phyloP scores from a whole-genome alignment of 2,113 vertebrate species.

The Buteo buteo region DNA sequence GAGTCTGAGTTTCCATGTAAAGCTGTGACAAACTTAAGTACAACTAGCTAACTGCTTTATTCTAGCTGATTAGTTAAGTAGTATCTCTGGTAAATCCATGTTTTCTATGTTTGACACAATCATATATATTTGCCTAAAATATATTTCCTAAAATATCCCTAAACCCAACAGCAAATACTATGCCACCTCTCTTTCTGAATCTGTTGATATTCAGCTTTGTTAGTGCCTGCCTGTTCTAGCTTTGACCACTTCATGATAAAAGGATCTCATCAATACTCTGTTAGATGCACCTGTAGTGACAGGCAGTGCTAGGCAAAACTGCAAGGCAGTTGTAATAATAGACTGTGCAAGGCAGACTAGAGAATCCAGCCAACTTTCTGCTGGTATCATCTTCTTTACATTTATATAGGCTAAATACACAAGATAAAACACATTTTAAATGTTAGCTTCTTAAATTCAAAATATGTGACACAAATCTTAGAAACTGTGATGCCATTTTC shows the following conservation, averaged over 20 bases:
- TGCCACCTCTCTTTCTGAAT: neutral
- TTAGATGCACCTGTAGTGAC: neutral
- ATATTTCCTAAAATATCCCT: neutral
- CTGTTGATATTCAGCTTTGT: neutral
- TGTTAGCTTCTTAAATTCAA: neutral
- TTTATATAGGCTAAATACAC: neutral
- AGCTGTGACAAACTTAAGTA: neutral
- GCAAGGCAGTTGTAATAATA: neutral
- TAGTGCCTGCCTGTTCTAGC: neutral
- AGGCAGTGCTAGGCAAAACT: neutral
- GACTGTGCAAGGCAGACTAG: neutral
- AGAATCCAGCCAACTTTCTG: neutral
- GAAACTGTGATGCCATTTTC: neutral
- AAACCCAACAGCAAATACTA: neutral
- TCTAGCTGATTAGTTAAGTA: neutral
- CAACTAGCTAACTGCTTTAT: neutral
- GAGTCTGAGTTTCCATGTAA: neutral
- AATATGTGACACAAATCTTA: neutral
- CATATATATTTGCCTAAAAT: neutral
- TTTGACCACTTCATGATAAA: neutral
- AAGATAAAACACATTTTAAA: neutral
- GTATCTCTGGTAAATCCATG: neutral
- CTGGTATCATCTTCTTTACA: neutral
- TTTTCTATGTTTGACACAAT: neutral
- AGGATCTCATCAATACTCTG: neutral